These are phyloP conservation scores for Pyrgus malvae DNA, from an alignment of 2,888 invertebrate species.

Conservation along the genomic window DNA sequence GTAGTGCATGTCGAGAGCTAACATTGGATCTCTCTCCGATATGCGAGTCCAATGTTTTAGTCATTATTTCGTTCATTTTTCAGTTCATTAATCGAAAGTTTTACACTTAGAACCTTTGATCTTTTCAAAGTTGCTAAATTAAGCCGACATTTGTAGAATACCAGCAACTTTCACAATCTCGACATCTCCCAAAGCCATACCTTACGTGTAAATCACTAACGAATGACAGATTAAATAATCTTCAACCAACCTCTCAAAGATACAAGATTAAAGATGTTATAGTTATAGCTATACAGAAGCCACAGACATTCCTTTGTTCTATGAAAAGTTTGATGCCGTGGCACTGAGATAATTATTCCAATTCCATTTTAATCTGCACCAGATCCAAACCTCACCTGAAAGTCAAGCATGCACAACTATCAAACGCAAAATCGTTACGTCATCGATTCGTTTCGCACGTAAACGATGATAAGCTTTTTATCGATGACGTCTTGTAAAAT, in stretches of 20 bases:
- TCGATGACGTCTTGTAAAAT: too few relatives aligned
- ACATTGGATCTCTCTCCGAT: too few relatives aligned
- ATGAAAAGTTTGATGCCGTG: constrained; percentile 19
- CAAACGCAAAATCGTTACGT: neutral
- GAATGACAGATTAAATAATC: neutral
- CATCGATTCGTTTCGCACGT: neutral
- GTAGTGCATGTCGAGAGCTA: too few relatives aligned
- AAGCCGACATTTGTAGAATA: too few relatives aligned
- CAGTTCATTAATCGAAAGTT: too few relatives aligned
- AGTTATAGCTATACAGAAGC: constrained; percentile 12
- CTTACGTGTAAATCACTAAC: neutral
- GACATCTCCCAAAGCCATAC: too few relatives aligned
- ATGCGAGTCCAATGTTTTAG: too few relatives aligned
- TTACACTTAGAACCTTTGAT: too few relatives aligned
- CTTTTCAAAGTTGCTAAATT: too few relatives aligned
- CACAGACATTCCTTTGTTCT: constrained; percentile 23
- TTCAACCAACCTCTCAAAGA: neutral
- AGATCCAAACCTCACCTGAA: constrained; percentile 23
- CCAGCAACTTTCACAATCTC: too few relatives aligned
- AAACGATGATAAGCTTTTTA: too few relatives aligned
- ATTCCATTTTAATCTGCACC: constrained; percentile 23
- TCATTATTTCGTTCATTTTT: too few relatives aligned
- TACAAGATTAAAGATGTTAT: constrained; percentile 8
- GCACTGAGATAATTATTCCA: constrained; percentile 22
- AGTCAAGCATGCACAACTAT: neutral